Conservation (phyloP, 2,113 vertebrate species). For the Gambusia affinis region DNA sequence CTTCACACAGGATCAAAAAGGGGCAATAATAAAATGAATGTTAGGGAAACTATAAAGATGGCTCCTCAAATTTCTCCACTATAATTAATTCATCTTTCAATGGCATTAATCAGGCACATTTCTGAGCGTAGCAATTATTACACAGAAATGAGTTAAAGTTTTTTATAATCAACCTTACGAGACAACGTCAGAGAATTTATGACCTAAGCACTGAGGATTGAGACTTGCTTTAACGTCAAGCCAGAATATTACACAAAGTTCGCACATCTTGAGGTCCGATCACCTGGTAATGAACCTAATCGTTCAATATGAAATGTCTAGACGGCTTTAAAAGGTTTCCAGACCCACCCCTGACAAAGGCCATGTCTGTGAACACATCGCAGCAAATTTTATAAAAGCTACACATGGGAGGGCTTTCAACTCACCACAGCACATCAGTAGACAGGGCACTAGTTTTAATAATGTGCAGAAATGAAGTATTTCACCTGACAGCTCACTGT, state of each 20-base stretch:
- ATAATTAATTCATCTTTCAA: too few relatives aligned
- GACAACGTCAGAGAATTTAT: too few relatives aligned
- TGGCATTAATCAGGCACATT: constrained; percentile 30
- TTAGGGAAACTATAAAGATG: background rate
- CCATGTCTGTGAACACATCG: background rate
- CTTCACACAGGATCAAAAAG: background rate
- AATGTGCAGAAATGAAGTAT: background rate
- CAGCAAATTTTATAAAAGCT: constrained; percentile 10
- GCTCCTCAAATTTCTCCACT: background rate
- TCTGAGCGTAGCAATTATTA: constrained; percentile 32
- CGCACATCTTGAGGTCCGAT: background rate
- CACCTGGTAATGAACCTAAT: constrained; percentile 48
- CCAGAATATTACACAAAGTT: background rate
- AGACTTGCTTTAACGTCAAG: background rate
- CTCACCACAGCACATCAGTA: background rate
- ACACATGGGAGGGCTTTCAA: background rate
- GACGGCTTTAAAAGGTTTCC: constrained; percentile 50
- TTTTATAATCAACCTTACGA: too few relatives aligned
- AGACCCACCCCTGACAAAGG: constrained; percentile 23
- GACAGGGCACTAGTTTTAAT: background rate
- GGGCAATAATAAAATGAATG: background rate
- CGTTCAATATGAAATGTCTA: constrained; percentile 50
- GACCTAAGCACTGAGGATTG: background rate
- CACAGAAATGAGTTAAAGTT: background rate
- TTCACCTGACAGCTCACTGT: background rate